Evolutionary conservation across 2,797 vertebrate species (phyloP), one percentile per base, ranked within the genome.

Genomic region (Rhodeus uyekii): DNA sequence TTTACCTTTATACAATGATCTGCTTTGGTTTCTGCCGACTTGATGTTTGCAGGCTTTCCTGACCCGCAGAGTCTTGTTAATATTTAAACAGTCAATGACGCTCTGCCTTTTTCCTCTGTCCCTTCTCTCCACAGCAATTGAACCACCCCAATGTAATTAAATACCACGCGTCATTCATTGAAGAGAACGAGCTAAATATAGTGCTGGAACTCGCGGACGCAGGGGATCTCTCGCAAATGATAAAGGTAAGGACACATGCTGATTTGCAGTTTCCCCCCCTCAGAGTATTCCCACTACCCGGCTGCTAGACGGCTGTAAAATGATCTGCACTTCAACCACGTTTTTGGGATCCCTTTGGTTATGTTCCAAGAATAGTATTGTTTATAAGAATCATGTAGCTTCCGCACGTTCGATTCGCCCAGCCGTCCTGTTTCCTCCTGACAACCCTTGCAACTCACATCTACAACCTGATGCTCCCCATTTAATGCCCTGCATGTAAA

Each of bases 91-190:
- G 79, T 90, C 88, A 87, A 76, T 86, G 80, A 44, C 84, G 83
- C 83, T 71, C 86, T 80, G 58, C 80, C 63, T 87, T 22, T 81
- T 67, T 16, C 29, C 61, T 39, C 61, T 83, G 34, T 84, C 16
- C 42, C 75, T 84, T 81, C 68, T 6, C 18, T 82, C 39, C 73
- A 85, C 93, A 99, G 98, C 98, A 99, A 98, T 89, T 99, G 92
- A 99, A 99, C 91, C 98, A 99, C 88, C 96, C 98, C 86, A 99
- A 99, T 91, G 98, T 99, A 88, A 99, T 99, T 91, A 99, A 99
- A 92, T 99, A 98, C 87, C 97, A 98, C 61, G 97, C 97, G 38
- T 99, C 97, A 67, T 99, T 99, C 92, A 99, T 99, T 89, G 97
- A 99, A 93, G 97, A 99, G 89, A 98, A 99, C 81, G 97, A 98